phyloP scores from a whole-genome alignment of 2,113 vertebrate genomes.

The Oreochromis aureus region DNA sequence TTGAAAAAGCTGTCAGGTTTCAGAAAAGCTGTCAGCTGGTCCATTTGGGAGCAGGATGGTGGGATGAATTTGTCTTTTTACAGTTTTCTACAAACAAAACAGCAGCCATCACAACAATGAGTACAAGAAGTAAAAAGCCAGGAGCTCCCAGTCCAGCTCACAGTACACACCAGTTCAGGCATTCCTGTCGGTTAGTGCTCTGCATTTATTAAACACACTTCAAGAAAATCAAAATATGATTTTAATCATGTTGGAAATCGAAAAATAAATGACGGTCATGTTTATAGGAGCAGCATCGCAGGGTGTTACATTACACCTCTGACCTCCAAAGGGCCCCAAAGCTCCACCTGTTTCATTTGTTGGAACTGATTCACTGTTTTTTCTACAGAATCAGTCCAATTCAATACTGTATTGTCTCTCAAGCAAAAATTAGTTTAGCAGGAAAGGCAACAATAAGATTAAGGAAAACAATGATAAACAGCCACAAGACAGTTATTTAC shows the following conservation, averaged over 20 bases:
- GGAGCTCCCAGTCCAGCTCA: not conserved
- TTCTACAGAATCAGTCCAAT: no score
- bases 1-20: not conserved
- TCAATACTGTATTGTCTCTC: no score
- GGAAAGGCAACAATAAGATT: no score
- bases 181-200: accelerated
- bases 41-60: not conserved
- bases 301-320: no score
- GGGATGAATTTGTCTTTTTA: not conserved
- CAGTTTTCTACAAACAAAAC: not conserved
- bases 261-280: not conserved
- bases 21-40: not conserved
- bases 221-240: not conserved
- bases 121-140: not conserved
- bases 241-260: not conserved
- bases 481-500: no score
- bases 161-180: not conserved
- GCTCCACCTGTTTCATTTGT: no score
- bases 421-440: no score
- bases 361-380: no score
- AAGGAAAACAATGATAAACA: no score
- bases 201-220: accelerated
- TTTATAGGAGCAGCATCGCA: no score
- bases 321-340: no score
- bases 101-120: not conserved